Conservation (phyloP, 2,797 vertebrate genomes). For the Tamandua tetradactyla region DNA sequence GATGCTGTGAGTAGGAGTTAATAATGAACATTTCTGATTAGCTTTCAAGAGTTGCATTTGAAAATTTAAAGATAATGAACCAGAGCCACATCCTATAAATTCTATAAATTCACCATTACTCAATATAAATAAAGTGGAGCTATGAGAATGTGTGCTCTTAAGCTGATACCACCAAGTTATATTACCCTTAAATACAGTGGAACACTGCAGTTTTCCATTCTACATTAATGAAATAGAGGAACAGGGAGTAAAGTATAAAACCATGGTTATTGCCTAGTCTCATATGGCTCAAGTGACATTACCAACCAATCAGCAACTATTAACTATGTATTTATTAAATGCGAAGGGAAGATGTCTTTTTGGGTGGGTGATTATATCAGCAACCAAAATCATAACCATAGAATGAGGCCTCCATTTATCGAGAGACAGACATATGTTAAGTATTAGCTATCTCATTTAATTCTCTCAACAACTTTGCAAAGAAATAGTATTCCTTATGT, state of each 20-base stretch:
- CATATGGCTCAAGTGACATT: neutral
- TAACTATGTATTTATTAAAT: neutral
- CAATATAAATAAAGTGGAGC: neutral
- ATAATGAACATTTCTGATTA: conserved; percentile 53
- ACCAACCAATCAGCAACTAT: neutral
- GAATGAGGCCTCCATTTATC: neutral
- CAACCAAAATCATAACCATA: neutral
- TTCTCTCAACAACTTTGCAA: neutral
- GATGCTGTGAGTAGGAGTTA: neutral
- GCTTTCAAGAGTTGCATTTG: conserved; percentile 50
- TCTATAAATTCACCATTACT: conserved; percentile 1
- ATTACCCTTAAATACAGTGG: neutral
- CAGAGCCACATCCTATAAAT: neutral
- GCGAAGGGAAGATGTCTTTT: neutral
- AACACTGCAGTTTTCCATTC: neutral
- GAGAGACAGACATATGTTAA: neutral
- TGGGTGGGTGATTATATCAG: neutral
- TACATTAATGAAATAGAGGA: neutral
- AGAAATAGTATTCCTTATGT: neutral
- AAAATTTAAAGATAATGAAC: conserved; percentile 51
- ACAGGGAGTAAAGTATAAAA: neutral
- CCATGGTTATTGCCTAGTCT: fast-evolving
- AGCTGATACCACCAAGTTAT: conserved; percentile 4
- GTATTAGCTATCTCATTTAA: neutral
- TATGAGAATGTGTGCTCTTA: neutral